phyloP scores from a whole-genome alignment of 2,888 invertebrate species.

The Cabera pusaria region DNA sequence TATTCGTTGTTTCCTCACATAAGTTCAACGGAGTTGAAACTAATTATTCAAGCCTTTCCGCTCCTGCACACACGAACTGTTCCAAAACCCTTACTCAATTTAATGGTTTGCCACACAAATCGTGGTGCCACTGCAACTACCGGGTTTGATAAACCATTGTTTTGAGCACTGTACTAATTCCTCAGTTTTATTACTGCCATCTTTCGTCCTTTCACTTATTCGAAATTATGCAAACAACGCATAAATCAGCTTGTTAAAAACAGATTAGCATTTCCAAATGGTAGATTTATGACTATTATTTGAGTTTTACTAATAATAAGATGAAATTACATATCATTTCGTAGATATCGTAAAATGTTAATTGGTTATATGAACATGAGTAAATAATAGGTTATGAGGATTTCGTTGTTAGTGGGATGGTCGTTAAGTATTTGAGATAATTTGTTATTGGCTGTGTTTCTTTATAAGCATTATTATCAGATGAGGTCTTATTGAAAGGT shows the following conservation, averaged over 20 bases:
- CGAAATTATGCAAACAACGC: conserved; percentile 21
- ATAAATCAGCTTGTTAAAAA: conserved; percentile 20
- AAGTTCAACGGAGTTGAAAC: too few species aligned
- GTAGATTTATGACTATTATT: conserved; percentile 15
- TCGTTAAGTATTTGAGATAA: too few species aligned
- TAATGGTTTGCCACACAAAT: conserved; percentile 35
- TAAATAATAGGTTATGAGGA: too few species aligned
- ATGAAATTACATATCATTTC: conserved; percentile 7
- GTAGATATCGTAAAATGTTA: conserved; percentile 6
- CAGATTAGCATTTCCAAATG: conserved; percentile 19
- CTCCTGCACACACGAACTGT: too few species aligned
- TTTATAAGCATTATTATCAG: too few species aligned
- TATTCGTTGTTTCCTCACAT: too few species aligned
- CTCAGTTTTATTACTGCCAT: conserved; percentile 38
- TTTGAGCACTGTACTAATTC: conserved; percentile 47
- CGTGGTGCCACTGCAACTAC: conserved; percentile 41
- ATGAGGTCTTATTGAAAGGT: too few species aligned
- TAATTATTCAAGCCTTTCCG: too few species aligned
- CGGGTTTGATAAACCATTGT: conserved; percentile 47
- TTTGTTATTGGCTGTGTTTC: too few species aligned
- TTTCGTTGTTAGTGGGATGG: too few species aligned
- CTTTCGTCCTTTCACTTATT: conserved; percentile 42
- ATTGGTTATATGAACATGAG: too few species aligned
- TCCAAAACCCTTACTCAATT: too few species aligned
- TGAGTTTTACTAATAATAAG: conserved; percentile 6